Evolutionary conservation across 2,113 vertebrate genomes (phyloP).

Genomic region (Sylvietta virens): DNA sequence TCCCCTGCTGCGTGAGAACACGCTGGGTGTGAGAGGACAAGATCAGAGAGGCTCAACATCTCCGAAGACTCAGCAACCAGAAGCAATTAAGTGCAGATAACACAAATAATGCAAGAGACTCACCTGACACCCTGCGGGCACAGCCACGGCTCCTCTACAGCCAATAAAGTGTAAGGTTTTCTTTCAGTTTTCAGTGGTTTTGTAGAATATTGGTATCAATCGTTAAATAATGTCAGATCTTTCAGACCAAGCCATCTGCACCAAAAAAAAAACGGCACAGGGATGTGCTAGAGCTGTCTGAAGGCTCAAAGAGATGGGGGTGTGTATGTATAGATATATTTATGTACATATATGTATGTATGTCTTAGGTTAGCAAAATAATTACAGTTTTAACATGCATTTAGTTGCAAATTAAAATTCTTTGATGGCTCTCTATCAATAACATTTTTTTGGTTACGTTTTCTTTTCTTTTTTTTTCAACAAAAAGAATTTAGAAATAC

Average conservation of each 20-base stretch:
- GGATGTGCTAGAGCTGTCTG: accelerated
- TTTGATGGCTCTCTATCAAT: not conserved
- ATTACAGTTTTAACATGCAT: not conserved
- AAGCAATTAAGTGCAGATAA: not conserved
- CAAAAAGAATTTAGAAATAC: not conserved
- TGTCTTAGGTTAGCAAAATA: not conserved
- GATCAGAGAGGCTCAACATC: not conserved
- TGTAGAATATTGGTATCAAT: not conserved
- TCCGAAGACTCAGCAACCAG: not conserved
- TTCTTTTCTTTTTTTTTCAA: not conserved
- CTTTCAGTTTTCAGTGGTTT: accelerated
- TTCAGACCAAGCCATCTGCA: not conserved
- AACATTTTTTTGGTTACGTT: not conserved
- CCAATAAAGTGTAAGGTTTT: accelerated
- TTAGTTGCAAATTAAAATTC: not conserved
- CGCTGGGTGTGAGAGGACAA: not conserved
- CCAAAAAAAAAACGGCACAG: accelerated
- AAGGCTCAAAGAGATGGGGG: not conserved
- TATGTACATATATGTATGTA: not conserved
- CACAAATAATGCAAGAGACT: not conserved
- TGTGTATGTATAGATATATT: accelerated
- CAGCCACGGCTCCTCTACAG: accelerated
- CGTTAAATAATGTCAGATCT: not conserved
- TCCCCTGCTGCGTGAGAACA: not conserved
- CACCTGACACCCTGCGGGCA: not conserved